Evolutionary conservation across 2,113 vertebrate genomes (phyloP).

Genomic region (Pachypanchax playfairii): DNA sequence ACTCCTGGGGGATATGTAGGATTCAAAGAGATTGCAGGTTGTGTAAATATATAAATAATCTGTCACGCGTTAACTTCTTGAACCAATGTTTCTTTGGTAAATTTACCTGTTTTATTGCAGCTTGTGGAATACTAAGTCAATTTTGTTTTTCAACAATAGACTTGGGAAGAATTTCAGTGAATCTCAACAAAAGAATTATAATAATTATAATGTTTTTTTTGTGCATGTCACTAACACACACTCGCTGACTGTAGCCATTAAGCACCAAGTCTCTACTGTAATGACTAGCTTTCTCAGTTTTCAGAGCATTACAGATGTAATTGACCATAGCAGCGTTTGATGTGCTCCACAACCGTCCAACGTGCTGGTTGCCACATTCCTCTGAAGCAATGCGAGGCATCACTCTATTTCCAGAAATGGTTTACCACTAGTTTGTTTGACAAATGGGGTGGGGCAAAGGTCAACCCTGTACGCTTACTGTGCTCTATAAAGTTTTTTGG

Average conservation of each 20-base stretch:
- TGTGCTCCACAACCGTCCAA: constrained; percentile 41
- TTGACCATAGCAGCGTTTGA: constrained; percentile 53
- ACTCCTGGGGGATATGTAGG: background rate
- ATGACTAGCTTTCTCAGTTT: constrained; percentile 5
- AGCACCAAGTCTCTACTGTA: constrained; percentile 2
- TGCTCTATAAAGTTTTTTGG: constrained; percentile 6
- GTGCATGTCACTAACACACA: background rate
- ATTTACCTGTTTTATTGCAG: background rate
- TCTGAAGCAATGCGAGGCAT: constrained; percentile 22
- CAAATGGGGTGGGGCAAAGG: constrained; percentile 30
- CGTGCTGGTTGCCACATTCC: constrained; percentile 50
- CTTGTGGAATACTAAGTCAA: background rate
- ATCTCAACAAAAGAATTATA: no score
- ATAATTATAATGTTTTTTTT: background rate
- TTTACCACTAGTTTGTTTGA: constrained; percentile 43
- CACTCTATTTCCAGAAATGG: constrained; percentile 15
- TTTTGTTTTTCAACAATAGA: no score
- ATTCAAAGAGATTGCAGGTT: background rate
- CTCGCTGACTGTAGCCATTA: constrained; percentile 1
- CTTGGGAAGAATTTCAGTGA: no score
- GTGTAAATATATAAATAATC: background rate
- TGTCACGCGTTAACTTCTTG: background rate
- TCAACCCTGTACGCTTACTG: constrained; percentile 4
- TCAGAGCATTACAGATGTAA: constrained; percentile 46
- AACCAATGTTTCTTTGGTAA: background rate